These are phyloP conservation scores for Zygothrica quintamaculata DNA, from an alignment of 2,888 invertebrate species.

Conservation along the genomic window DNA sequence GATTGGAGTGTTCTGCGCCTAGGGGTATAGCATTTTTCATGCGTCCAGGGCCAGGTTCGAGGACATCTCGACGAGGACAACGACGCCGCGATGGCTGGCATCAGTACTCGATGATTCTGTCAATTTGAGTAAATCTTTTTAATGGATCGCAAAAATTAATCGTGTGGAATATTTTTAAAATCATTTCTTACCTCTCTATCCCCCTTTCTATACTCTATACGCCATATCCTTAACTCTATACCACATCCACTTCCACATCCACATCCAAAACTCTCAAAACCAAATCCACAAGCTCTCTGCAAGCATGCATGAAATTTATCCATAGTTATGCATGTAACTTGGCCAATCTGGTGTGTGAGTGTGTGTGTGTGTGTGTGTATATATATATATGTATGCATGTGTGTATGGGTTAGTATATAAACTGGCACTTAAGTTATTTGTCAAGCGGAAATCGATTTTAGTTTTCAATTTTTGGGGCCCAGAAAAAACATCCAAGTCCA, in stretches of 20 bases:
- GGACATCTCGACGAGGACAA: slow-evolving; percentile 50
- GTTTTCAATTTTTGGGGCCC: slow-evolving; percentile 53
- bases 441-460: slow-evolving; percentile 77
- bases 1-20: slow-evolving; percentile 29
- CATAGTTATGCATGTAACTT: slow-evolving; percentile 40
- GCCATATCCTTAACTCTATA: neutral
- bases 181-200: slow-evolving; percentile 17
- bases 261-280: neutral
- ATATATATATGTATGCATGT: slow-evolving; percentile 21
- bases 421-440: slow-evolving; percentile 77
- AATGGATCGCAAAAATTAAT: slow-evolving; percentile 80
- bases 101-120: slow-evolving; percentile 69
- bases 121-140: slow-evolving; percentile 80
- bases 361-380: slow-evolving; percentile 15
- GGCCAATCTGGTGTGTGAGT: slow-evolving; percentile 25
- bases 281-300: neutral
- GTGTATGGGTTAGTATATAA: slow-evolving; percentile 47
- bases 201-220: neutral
- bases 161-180: slow-evolving; percentile 75
- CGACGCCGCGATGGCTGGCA: slow-evolving; percentile 31
- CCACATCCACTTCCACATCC: neutral
- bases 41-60: slow-evolving; percentile 56
- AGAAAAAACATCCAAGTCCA: neutral
- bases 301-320: slow-evolving; percentile 32
- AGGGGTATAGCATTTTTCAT: slow-evolving; percentile 55